These are phyloP conservation scores for Alethe castanea DNA, from an alignment of 2,113 vertebrate genomes.

Conservation along the genomic window DNA sequence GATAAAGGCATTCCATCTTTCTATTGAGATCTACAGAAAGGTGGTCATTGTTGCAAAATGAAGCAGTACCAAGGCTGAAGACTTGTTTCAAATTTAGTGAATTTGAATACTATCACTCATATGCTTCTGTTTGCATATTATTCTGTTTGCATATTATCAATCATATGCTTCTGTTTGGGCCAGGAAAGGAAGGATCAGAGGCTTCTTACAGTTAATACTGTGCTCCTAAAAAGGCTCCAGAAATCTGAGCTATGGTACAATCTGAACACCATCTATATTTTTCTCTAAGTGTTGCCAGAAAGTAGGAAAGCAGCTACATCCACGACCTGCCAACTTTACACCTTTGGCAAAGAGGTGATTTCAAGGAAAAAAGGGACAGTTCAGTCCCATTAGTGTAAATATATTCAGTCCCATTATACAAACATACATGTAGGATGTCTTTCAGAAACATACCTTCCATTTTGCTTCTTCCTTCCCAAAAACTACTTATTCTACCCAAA, in stretches of 20 bases:
- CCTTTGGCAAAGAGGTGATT: neutral
- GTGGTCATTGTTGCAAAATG: neutral
- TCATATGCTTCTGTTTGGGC: neutral
- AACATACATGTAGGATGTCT: neutral
- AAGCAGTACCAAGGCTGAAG: neutral
- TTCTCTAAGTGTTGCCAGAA: neutral
- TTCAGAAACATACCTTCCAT: neutral
- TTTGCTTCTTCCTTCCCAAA: neutral
- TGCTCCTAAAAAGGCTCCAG: neutral
- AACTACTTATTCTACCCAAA: neutral
- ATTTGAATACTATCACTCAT: neutral
- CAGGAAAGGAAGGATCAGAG: neutral
- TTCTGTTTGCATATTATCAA: too few relatives aligned
- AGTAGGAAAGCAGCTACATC: neutral
- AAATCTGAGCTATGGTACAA: neutral
- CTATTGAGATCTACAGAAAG: neutral
- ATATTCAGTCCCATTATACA: neutral
- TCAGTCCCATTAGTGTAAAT: neutral
- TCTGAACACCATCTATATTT: neutral
- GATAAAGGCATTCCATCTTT: neutral
- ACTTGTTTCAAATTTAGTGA: neutral
- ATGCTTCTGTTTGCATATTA: neutral
- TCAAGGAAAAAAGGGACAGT: neutral
- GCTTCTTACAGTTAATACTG: neutral
- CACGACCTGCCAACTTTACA: neutral